Conservation (phyloP, 1,140 invertebrate genomes). For the Drosophila parabipectinata region DNA sequence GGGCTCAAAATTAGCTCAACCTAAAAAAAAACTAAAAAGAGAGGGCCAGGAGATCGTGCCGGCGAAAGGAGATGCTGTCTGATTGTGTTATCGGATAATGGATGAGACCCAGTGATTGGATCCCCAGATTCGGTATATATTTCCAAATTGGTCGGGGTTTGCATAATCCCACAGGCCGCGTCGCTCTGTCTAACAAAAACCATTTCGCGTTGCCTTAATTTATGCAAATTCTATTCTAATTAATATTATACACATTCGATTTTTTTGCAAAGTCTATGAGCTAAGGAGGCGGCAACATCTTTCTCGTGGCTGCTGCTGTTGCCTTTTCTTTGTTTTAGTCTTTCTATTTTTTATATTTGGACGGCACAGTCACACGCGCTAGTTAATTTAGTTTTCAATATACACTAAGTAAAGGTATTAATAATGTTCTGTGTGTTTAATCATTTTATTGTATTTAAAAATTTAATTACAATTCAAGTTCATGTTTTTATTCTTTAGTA, state of each 20-base stretch:
- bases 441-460: too few relatives aligned
- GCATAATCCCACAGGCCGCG: conserved; percentile 54
- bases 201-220: conserved; percentile 58
- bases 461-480: too few relatives aligned
- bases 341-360: conserved; percentile 4
- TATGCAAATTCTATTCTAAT: conserved; percentile 81
- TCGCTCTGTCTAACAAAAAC: conserved; percentile 78
- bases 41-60: conserved; percentile 19
- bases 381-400: conserved; percentile 62
- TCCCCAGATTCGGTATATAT: conserved; percentile 21
- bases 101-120: not conserved
- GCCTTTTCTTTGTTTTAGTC: conserved; percentile 25
- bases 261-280: conserved; percentile 33
- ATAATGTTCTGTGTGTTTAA: not conserved
- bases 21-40: conserved; percentile 56
- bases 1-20: conserved; percentile 54
- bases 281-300: conserved; percentile 58
- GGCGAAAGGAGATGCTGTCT: conserved; percentile 26
- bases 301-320: conserved; percentile 61
- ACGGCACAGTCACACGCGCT: conserved; percentile 52
- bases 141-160: conserved; percentile 23
- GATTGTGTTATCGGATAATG: conserved; percentile 30
- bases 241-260: conserved; percentile 67
- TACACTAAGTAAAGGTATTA: conserved; percentile 21
- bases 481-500: too few relatives aligned